Evolutionary conservation across 2,113 vertebrate genomes (phyloP), one percentile per base, ranked within the genome.

Genomic region (Anolis carolinensis): DNA sequence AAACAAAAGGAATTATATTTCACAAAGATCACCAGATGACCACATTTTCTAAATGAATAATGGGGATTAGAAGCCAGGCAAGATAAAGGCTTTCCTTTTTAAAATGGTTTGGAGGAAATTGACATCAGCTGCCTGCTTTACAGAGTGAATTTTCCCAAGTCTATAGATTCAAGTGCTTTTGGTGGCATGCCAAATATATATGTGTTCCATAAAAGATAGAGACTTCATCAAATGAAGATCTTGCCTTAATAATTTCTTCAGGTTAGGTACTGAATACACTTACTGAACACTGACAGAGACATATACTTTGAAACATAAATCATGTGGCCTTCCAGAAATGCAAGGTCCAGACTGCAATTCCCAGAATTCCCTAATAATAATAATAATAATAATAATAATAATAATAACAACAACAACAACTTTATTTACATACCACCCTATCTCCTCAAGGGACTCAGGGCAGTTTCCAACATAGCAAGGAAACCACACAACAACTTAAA

Each of bases 61-160:
- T 2, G 6, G 82, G 55, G 62, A 81, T 86, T 75, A 86, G 27
- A 81, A 81, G 36, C n/a, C 30, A 81, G 81, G 39, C 11, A 23
- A 74, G 81, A 50, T 36, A 50, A 63, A 65, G 30, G 44, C 50
- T 81, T 86, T 65, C 59, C 32, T 34, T 81, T 86, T 67, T 75
- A 86, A 25, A 75, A 81, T 52, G 30, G n/a, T 52, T 27, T 44
- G 63, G 59, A 81, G 79, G 71, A 81, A 81, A 86, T 74, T 75
- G 23, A 81, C 71, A 67, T 86, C 85, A 86, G 70, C 78, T 75
- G 79, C 62, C 78, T 73, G 62, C 44, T 81, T 74, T 81, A 75
- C 71, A 74, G 25, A 75, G 23, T 21, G 5, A 11, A 14, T 65
- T 81, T 48, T 73, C 8, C 50, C 4, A 23, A 14, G 79, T 23